phyloP scores from a whole-genome alignment of 2,888 invertebrate species.

The Gastrophysa polygoni region DNA sequence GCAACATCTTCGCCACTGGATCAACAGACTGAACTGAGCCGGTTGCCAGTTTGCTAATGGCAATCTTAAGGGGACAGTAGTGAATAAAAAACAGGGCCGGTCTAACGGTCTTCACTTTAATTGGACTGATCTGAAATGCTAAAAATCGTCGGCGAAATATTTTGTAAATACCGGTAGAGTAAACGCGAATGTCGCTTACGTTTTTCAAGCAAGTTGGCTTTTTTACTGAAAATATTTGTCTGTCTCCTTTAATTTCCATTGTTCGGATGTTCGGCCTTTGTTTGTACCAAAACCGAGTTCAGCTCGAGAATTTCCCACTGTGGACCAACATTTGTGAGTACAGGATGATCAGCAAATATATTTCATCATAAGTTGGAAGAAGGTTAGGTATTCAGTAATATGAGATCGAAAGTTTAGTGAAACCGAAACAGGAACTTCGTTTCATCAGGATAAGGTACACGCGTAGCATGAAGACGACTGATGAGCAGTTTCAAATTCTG shows the following conservation, averaged over 20 bases:
- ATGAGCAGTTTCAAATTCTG: no score
- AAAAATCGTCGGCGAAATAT: conserved; percentile 22
- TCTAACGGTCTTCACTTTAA: conserved; percentile 30
- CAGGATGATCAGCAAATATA: neutral
- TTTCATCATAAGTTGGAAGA: no score
- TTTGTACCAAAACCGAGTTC: neutral
- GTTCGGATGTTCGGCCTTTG: conserved; percentile 8
- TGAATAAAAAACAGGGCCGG: conserved; percentile 37
- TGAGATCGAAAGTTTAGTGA: no score
- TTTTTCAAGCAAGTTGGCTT: conserved; percentile 12
- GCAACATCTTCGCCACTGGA: neutral
- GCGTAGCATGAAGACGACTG: no score
- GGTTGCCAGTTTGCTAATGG: conserved; percentile 34
- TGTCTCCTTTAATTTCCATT: conserved; percentile 6
- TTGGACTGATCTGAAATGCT: conserved; percentile 27
- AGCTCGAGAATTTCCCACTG: neutral
- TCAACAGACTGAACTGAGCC: conserved; percentile 24
- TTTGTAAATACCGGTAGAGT: conserved; percentile 16
- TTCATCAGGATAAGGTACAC: no score
- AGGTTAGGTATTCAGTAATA: no score
- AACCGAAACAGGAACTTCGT: no score
- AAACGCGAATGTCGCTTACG: conserved; percentile 10
- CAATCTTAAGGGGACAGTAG: conserved; percentile 33
- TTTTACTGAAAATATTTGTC: conserved; percentile 9
- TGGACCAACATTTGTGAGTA: neutral